phyloP scores from a whole-genome alignment of 2,113 vertebrate species.

The Cheilinus undulatus region DNA sequence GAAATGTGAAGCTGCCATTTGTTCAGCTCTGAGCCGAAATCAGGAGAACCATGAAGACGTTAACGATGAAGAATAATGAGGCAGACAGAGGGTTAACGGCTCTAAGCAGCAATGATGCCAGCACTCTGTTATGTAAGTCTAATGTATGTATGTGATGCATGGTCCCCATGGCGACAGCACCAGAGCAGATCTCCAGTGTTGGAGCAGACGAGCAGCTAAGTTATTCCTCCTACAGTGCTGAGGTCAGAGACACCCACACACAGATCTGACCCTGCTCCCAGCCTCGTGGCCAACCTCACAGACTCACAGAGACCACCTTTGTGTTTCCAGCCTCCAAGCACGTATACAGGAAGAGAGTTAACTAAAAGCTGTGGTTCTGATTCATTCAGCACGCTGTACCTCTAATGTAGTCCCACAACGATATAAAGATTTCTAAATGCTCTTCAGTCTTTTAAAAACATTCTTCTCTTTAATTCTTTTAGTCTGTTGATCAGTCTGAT shows the following conservation, averaged over 20 bases:
- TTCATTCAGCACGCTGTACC: too few relatives aligned
- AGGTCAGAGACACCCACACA: slow-evolving; percentile 43
- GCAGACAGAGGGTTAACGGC: background rate
- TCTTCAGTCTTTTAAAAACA: too few relatives aligned
- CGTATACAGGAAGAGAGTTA: slow-evolving; percentile 21
- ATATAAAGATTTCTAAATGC: too few relatives aligned
- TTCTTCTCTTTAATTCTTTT: too few relatives aligned
- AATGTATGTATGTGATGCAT: background rate
- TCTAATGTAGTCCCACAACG: too few relatives aligned
- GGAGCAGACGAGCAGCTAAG: slow-evolving; percentile 8
- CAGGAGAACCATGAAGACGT: too few relatives aligned
- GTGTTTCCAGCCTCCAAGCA: slow-evolving; percentile 5
- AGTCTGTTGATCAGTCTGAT: too few relatives aligned
- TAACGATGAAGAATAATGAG: background rate
- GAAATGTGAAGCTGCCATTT: too few relatives aligned
- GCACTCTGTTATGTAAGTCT: slow-evolving; percentile 2
- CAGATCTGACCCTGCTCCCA: slow-evolving; percentile 18
- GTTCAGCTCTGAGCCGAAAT: too few relatives aligned
- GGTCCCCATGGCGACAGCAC: background rate
- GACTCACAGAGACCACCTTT: slow-evolving; percentile 3
- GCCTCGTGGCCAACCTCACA: slow-evolving; percentile 15
- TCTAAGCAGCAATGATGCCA: too few relatives aligned
- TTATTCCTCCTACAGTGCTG: slow-evolving; percentile 50
- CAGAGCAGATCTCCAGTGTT: slow-evolving; percentile 17
- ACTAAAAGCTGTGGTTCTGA: slow-evolving; percentile 5